A percentile compares a stretch with the other conserved stretches of the same genome.
Evolutionary conservation across 2,888 invertebrate genomes (phyloP).

Genomic region (Ophion costatus): DNA sequence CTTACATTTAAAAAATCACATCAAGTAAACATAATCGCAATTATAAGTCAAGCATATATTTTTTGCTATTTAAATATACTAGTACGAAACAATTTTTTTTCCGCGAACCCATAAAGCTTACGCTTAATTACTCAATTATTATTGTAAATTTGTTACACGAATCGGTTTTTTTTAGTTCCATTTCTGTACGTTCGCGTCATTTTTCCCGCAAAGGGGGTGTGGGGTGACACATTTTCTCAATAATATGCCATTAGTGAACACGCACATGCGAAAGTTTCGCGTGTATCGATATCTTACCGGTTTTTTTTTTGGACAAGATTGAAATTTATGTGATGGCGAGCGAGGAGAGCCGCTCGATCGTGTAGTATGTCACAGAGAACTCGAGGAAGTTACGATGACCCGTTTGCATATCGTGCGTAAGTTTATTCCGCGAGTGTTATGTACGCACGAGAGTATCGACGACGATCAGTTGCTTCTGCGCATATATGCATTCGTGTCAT

Average conservation of each 20-base stretch:
- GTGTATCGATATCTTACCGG: not conserved
- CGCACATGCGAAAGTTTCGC: slow-evolving; percentile 45
- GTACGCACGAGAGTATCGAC: slow-evolving; percentile 41
- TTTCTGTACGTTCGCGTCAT: slow-evolving; percentile 1
- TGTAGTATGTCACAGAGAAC: slow-evolving; percentile 34
- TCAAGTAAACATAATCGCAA: no score
- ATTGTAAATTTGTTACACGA: not conserved
- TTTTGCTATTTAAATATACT: no score
- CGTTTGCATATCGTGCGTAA: slow-evolving; percentile 44
- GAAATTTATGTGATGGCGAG: slow-evolving; percentile 44
- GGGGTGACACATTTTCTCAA: slow-evolving; percentile 27
- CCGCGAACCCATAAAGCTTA: no score
- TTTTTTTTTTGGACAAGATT: slow-evolving; percentile 47
- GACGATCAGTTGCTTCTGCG: slow-evolving; percentile 27
- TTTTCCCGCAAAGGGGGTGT: not conserved
- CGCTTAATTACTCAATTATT: no score
- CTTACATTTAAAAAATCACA: no score
- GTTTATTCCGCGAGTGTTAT: slow-evolving; percentile 32
- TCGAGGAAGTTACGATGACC: slow-evolving; percentile 32
- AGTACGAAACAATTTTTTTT: no score
- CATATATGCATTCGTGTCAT: slow-evolving; percentile 14
- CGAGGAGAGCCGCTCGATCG: slow-evolving; percentile 26
- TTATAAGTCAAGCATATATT: no score
- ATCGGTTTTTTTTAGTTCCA: slow-evolving; percentile 5
- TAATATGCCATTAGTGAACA: slow-evolving; percentile 34